Base-by-base conservation (phyloP, 2,797 vertebrate genomes). In the Fistularia commersonii region DNA sequence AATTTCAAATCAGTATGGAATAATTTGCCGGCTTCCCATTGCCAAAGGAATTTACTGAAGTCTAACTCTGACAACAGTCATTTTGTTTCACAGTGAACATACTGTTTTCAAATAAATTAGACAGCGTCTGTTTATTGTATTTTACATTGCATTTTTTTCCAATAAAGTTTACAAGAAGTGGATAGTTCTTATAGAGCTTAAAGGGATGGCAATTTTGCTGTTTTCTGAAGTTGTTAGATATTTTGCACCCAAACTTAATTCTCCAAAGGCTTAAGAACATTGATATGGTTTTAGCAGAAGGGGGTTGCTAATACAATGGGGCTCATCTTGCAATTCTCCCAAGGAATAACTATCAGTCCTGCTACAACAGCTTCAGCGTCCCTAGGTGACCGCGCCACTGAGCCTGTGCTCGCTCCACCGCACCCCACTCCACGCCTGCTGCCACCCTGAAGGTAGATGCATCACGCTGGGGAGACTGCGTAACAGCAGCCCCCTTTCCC, bases 311-410 rank as follows among this genome's bases (percentile, higher is more conserved):
- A 90, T 89, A 90, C 87, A 91, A 91, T 83, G 77, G 83, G 81
- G 78, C 86, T 89, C 86, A 89, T 91, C 89, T 90, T 88, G 83
- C 89, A 88, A 89, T 89, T 88, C 88, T 91, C 89, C 80, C 81
- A 89, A 88, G 90, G 88, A 91, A 91, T 89, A 90, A 90, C 88
- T 89, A 91, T 91, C 90, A 91, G 90, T 90, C 88, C 84, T 89
- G 90, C 89, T 87, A 89, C 84, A 88, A 85, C 85, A 61, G 82
- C 87, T 89, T 75, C 86, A 83, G 85, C 89, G 87, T 91, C 89
- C 90, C 90, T 80, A 89, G 90, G 89, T 91, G 90, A 90, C 87
- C 86, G 89, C 90, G 89, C 90, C 89, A 90, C 87, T 90, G 90
- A 87, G 89, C 84, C 84, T 76, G 64, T 80, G 86, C 74, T 89